These are phyloP conservation scores for Amphipyra tragopoginis DNA, from an alignment of 2,888 invertebrate species.

Conservation along the genomic window DNA sequence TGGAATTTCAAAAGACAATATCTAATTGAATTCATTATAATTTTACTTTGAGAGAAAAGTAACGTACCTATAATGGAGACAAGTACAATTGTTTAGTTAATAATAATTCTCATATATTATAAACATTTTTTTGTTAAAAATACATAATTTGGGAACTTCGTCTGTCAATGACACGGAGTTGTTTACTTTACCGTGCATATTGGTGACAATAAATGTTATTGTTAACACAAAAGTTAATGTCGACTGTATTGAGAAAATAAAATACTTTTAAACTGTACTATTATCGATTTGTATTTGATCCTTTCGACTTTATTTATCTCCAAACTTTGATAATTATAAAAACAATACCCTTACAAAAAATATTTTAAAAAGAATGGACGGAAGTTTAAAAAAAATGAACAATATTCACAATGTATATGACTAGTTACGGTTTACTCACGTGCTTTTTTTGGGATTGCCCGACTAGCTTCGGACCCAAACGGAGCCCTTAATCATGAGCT, in stretches of 20 bases:
- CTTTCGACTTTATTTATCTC: not conserved
- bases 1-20: slow-evolving; percentile 36
- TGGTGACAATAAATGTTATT: slow-evolving; percentile 54
- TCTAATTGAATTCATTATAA: slow-evolving; percentile 6
- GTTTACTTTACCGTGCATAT: slow-evolving; percentile 27
- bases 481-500: too few species aligned
- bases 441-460: too few species aligned
- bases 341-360: too few species aligned
- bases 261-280: slow-evolving; percentile 66
- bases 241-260: slow-evolving; percentile 81
- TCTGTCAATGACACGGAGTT: slow-evolving; percentile 24
- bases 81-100: slow-evolving; percentile 36
- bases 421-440: too few species aligned
- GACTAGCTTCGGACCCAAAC: too few species aligned
- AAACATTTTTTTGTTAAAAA: slow-evolving; percentile 8
- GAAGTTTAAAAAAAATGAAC: too few species aligned
- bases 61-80: slow-evolving; percentile 20
- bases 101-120: slow-evolving; percentile 16
- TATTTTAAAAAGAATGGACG: too few species aligned
- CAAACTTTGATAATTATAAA: not conserved
- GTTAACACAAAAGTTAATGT: slow-evolving; percentile 66
- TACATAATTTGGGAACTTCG: slow-evolving; percentile 11
- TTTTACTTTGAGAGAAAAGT: slow-evolving; percentile 5
- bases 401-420: too few species aligned
- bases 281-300: slow-evolving; percentile 25